A percentile compares a stretch with the other conserved stretches of the same genome.
Evolutionary conservation across 2,113 vertebrate species (phyloP).

Genomic region (Polyodon spathula): DNA sequence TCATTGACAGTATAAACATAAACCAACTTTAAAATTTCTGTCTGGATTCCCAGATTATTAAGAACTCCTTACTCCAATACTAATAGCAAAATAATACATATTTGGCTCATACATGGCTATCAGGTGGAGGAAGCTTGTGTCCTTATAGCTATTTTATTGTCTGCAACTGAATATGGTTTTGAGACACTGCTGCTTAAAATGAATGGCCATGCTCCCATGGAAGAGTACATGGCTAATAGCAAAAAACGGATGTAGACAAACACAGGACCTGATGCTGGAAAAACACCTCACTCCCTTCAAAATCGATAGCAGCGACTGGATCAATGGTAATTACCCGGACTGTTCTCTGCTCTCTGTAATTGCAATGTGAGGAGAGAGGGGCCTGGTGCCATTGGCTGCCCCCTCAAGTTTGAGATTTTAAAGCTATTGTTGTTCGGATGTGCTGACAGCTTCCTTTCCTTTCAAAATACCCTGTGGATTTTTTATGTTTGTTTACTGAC

Average conservation of each 20-base stretch:
- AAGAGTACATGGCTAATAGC: no score
- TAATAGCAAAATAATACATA: no score
- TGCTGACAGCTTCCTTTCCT: conserved; percentile 29
- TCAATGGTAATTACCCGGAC: conserved; percentile 37
- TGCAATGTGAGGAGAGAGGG: conserved; percentile 36
- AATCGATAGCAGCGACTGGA: conserved; percentile 26
- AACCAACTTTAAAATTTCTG: no score
- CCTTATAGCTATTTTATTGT: no score
- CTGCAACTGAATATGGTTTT: no score
- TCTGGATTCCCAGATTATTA: no score
- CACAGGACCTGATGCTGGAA: background rate
- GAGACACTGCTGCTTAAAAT: no score
- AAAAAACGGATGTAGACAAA: background rate
- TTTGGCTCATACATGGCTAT: no score
- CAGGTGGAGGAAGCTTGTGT: no score
- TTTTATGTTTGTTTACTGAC: conserved; percentile 17
- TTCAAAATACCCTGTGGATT: conserved; percentile 11
- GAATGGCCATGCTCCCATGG: no score
- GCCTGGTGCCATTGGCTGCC: conserved; percentile 18
- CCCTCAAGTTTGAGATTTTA: conserved; percentile 15
- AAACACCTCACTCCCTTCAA: conserved; percentile 8
- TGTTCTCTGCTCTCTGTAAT: conserved; percentile 37
- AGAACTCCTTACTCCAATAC: no score
- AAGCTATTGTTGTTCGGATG: conserved; percentile 31
- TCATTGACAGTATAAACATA: no score